Base-by-base conservation (phyloP, 35 echinoderm and acorn worm species). In the Apostichopus japonicus region DNA sequence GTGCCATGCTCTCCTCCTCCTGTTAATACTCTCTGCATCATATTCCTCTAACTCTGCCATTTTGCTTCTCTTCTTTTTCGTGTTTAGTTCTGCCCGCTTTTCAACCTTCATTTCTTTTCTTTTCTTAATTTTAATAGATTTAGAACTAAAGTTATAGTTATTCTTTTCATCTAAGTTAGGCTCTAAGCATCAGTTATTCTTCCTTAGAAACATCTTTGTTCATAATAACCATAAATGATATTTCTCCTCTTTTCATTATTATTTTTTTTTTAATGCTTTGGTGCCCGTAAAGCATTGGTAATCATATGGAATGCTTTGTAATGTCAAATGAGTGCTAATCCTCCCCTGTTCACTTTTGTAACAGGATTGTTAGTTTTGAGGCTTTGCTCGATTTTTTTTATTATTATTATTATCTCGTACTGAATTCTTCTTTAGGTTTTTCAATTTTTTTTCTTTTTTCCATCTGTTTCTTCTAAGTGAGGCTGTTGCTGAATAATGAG, bases 401-500 rank as follows among this genome's bases (percentile, higher is more conserved):
- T 67, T 23, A 23, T n/a, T 19, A 21, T 75, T 19, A 75, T 75
- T 1, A 75, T 19, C 71, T 21, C 63, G 63, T 67, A 67, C 63
- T 67, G 63, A 67, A 67, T 67, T 67, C 19, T 67, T 11, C 63
- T 67, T 67, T 44, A 44, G 63, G 63, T 67, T 19, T 67, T 67
- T 44, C 33, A 61, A 61, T 11, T 61, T 61, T 61, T 61, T 61
- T 61, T 59, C n/a, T 73, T 24, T 23, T 19, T 19, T 21, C 71
- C n/a, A 19, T 75, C 22, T 75, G 5, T 73, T 73, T 75, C n/a
- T 75, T 75, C 17, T 23, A 75, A 23, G 16, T 75, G 71, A 75
- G 71, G 71, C 71, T 75, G 71, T 75, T n/a, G 71, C 71, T 75
- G 71, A 75, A 75, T 75, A 19, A 75, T 75, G 71, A 75, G 17